Conservation (phyloP, 53 echinoderm and acorn worm species). For the Antedon mediterranea region DNA sequence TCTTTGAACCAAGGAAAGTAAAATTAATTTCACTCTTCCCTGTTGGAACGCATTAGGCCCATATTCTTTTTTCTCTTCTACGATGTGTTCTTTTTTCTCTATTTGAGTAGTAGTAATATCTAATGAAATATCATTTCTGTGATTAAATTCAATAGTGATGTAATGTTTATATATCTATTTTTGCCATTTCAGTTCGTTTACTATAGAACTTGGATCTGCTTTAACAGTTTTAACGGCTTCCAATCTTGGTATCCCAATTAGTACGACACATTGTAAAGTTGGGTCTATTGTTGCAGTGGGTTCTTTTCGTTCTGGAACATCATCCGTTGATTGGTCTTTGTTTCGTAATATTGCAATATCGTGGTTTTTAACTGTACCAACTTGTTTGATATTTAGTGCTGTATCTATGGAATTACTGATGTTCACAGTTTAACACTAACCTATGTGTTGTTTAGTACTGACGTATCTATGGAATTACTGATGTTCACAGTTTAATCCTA, state of each 20-base stretch:
- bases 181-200: slow-evolving; percentile 44
- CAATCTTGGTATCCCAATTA: slow-evolving; percentile 54
- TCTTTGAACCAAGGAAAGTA: no score
- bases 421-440: neutral
- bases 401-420: neutral
- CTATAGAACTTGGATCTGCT: slow-evolving; percentile 62
- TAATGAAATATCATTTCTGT: no score
- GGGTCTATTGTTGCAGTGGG: slow-evolving; percentile 53
- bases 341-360: neutral
- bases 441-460: no score
- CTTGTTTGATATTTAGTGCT: neutral
- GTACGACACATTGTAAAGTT: slow-evolving; percentile 63
- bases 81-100: no score
- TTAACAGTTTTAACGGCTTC: slow-evolving; percentile 47
- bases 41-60: no score
- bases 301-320: slow-evolving; percentile 16
- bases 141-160: no score
- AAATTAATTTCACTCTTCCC: no score
- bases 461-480: no score
- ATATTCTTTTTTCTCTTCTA: no score
- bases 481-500: neutral
- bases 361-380: neutral
- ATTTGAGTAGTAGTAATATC: no score
- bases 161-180: neutral
- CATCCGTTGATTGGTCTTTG: neutral